phyloP scores from a whole-genome alignment of 2,888 invertebrate species.

The Euclidia mi region DNA sequence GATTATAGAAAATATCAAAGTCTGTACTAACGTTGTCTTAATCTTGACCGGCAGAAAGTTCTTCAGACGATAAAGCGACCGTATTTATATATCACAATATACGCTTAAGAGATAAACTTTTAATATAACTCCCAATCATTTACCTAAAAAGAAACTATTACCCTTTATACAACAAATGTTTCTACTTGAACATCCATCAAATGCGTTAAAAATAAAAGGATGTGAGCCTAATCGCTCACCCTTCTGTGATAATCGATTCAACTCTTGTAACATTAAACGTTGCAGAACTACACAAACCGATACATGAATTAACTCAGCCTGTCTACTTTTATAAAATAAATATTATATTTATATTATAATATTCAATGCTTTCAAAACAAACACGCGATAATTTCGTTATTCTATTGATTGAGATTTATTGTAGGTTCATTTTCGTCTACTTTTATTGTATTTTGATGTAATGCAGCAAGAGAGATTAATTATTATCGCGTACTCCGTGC shows the following conservation, averaged over 20 bases:
- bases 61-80: no score
- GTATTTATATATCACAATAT: no score
- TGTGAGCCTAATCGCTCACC: conserved; percentile 47
- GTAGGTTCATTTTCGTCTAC: no score
- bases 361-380: conserved; percentile 10
- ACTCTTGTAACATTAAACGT: conserved; percentile 23
- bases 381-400: neutral
- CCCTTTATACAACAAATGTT: conserved; percentile 10
- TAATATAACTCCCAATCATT: neutral
- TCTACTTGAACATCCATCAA: conserved; percentile 20
- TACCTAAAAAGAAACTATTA: neutral
- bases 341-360: no score
- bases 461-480: no score
- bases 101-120: no score
- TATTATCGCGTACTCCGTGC: no score
- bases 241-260: conserved; percentile 48
- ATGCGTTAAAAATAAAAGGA: conserved; percentile 35
- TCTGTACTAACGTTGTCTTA: no score
- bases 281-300: conserved; percentile 24
- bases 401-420: neutral
- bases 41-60: no score
- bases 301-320: conserved; percentile 33
- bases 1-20: no score
- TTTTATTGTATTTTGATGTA: no score
- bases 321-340: conserved; percentile 7